Evolutionary conservation across 1,140 invertebrate genomes (phyloP).

Genomic region (Steinernema feltiae): DNA sequence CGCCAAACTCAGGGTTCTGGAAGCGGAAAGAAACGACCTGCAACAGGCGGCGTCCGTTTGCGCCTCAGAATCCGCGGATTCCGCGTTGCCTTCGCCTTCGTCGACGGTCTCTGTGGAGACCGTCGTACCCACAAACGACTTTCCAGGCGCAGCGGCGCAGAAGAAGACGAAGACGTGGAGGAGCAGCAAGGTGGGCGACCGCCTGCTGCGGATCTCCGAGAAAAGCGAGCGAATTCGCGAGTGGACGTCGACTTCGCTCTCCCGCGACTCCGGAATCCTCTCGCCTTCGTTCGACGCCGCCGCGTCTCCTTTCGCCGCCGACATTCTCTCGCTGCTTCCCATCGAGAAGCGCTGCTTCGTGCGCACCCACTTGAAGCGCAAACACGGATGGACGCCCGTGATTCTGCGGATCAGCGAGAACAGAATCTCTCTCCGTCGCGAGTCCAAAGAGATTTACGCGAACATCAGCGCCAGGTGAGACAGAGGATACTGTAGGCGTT

Average conservation of each 20-base stretch:
- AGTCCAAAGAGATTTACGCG: background rate
- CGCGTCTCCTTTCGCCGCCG: background rate
- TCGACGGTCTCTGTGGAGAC: background rate
- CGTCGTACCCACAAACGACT: background rate
- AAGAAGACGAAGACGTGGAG: background rate
- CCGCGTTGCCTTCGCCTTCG: background rate
- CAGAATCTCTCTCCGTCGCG: background rate
- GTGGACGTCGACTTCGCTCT: background rate
- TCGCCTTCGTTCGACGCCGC: background rate
- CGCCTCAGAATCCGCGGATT: background rate
- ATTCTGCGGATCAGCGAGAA: slow-evolving; percentile 8
- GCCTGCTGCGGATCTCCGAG: background rate
- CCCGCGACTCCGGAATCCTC: background rate
- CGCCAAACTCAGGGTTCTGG: background rate
- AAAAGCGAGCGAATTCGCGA: background rate
- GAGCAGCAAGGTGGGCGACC: background rate
- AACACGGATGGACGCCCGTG: background rate
- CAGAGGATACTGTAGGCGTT: background rate
- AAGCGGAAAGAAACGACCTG: slow-evolving; percentile 18
- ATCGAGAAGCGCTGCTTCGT: background rate
- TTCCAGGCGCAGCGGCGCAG: background rate
- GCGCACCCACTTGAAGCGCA: background rate
- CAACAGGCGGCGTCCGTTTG: background rate
- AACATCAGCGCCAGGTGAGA: background rate
- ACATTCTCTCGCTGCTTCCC: background rate